These are phyloP conservation scores for Aromia moschata DNA, from an alignment of 2,888 invertebrate genomes.

Conservation along the genomic window DNA sequence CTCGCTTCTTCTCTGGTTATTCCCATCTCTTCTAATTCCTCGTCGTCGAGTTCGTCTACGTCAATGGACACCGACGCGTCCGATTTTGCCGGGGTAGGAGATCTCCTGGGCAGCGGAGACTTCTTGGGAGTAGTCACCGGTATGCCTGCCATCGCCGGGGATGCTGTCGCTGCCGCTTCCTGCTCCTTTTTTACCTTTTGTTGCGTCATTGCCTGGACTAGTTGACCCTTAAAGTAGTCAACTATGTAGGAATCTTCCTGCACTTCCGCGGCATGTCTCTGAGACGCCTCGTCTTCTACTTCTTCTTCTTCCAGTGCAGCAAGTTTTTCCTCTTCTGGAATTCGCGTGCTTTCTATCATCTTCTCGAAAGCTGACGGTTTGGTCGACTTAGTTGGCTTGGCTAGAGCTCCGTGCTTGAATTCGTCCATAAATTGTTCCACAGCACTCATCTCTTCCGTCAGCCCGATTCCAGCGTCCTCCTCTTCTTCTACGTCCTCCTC, in stretches of 20 bases:
- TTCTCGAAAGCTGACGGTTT: background rate
- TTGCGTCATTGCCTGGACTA: background rate
- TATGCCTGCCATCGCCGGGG: constrained; percentile 39
- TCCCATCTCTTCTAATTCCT: constrained; percentile 14
- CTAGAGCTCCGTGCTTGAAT: constrained; percentile 4
- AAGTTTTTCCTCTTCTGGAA: background rate
- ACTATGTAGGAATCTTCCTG: constrained; percentile 9
- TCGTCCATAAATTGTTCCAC: constrained; percentile 13
- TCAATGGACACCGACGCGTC: background rate
- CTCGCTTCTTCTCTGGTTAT: constrained; percentile 15
- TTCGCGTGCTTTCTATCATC: background rate
- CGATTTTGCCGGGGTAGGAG: background rate
- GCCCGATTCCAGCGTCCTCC: background rate
- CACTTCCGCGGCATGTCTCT: background rate
- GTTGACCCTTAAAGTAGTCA: constrained; percentile 19
- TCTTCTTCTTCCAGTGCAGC: background rate
- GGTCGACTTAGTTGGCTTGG: background rate
- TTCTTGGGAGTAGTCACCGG: constrained; percentile 44
- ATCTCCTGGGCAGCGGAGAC: constrained; percentile 40
- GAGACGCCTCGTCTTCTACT: constrained; percentile 11
- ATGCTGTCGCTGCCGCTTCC: constrained; percentile 3
- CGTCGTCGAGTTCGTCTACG: constrained; percentile 10
- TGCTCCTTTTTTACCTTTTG: constrained; percentile 4
- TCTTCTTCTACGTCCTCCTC: constrained; percentile 21
- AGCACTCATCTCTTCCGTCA: background rate